Percentiles rank a stretch among this genome's conserved stretches.
phyloP scores from a whole-genome alignment of 2,113 vertebrate species.

The Poicephalus meyeri region DNA sequence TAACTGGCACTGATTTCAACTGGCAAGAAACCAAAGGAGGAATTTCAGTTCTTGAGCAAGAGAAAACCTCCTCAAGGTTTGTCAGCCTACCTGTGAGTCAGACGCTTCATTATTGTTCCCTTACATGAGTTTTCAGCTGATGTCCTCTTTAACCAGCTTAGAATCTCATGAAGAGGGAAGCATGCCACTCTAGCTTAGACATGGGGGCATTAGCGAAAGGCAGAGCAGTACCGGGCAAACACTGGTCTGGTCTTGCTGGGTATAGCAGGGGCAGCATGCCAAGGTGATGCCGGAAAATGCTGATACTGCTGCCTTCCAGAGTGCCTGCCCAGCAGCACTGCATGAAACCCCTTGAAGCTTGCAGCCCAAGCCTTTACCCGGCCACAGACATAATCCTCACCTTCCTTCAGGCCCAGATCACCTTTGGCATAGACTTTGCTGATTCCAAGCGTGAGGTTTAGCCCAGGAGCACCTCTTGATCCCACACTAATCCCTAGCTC shows the following conservation, averaged over 20 bases:
- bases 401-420: background rate
- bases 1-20: background rate
- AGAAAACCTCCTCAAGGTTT: background rate
- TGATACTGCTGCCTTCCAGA: background rate
- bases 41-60: background rate
- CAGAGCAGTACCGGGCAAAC: background rate
- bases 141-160: background rate
- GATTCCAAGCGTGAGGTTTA: background rate
- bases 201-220: background rate
- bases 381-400: background rate
- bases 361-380: background rate
- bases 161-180: background rate
- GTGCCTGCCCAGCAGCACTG: background rate
- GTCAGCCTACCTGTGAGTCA: conserved; percentile 9
- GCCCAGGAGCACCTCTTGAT: background rate
- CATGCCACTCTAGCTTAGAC: background rate
- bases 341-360: background rate
- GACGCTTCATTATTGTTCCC: background rate
- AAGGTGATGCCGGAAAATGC: background rate
- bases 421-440: background rate
- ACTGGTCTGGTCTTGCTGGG: background rate
- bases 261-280: background rate
- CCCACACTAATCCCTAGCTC: background rate
- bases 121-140: background rate
- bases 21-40: background rate